These are phyloP conservation scores for Brotula barbata DNA, from an alignment of 2,797 vertebrate genomes.

Conservation along the genomic window DNA sequence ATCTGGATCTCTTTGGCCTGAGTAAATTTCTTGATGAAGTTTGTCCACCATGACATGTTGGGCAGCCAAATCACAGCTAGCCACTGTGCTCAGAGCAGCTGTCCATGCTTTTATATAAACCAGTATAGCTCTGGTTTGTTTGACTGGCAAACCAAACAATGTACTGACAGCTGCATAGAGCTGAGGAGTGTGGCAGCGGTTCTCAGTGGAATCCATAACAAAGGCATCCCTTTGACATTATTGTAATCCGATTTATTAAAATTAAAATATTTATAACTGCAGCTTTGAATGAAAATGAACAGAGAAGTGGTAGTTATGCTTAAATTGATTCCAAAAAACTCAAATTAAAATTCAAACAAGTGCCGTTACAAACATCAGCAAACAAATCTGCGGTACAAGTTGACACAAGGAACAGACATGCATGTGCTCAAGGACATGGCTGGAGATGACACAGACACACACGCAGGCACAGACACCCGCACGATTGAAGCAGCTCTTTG, in stretches of 20 bases:
- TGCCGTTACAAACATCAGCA: slow-evolving; percentile 43
- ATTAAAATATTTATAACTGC: not conserved
- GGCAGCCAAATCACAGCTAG: not conserved
- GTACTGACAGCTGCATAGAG: not conserved
- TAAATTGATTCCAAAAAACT: not conserved
- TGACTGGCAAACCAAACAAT: not conserved
- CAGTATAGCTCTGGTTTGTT: not conserved
- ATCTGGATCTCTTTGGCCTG: not conserved
- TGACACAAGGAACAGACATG: slow-evolving; percentile 38
- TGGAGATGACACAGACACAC: slow-evolving; percentile 16
- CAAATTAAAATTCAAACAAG: slow-evolving; percentile 30
- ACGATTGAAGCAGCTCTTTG: slow-evolving; percentile 60
- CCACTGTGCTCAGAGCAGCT: not conserved
- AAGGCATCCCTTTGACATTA: not conserved
- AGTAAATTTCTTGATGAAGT: too few species aligned
- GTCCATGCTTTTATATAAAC: not conserved
- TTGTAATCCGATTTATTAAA: not conserved
- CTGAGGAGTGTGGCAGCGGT: not conserved
- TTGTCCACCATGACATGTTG: not conserved
- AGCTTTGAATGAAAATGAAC: slow-evolving; percentile 10
- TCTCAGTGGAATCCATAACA: not conserved
- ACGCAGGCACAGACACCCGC: slow-evolving; percentile 7
- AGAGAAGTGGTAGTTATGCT: not conserved
- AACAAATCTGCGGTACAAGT: slow-evolving; percentile 61
- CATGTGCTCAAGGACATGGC: slow-evolving; percentile 53